Conservation (phyloP, 2,888 invertebrate genomes). For the Andricus quercusramuli region DNA sequence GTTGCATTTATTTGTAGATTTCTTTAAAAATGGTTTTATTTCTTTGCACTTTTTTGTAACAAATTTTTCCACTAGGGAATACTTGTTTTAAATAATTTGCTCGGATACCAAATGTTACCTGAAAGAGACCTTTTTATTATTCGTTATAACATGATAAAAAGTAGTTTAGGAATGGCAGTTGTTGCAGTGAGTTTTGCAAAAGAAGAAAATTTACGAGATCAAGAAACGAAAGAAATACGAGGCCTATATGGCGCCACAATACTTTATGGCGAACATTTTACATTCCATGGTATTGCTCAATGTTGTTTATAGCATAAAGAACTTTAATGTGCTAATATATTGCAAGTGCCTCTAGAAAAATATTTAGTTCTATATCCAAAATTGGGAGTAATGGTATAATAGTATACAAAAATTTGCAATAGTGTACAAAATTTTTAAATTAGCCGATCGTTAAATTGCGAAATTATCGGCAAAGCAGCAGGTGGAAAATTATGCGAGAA, state of each 20-base stretch:
- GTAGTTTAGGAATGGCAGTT: constrained; percentile 3
- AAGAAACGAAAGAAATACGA: constrained; percentile 31
- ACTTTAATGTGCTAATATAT: constrained; percentile 18
- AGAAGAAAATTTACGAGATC: constrained; percentile 16
- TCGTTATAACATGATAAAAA: not conserved
- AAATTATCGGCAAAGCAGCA: not conserved
- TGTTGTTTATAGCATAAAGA: constrained; percentile 16
- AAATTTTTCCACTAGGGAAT: too few relatives aligned
- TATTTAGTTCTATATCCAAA: not conserved
- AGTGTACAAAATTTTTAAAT: not conserved
- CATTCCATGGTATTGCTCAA: constrained; percentile 29
- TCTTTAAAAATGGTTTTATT: too few relatives aligned
- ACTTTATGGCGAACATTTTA: constrained; percentile 38
- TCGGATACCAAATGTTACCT: not conserved
- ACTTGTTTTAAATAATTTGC: not conserved
- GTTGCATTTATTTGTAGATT: too few relatives aligned
- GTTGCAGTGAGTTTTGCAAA: constrained; percentile 13
- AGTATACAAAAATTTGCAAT: not conserved
- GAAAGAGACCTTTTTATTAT: not conserved
- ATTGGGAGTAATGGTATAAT: not conserved
- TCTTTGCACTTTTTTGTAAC: too few relatives aligned
- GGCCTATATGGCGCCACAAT: constrained; percentile 31
- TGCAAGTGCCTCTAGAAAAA: not conserved
- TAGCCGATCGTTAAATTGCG: not conserved
- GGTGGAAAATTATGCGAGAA: not conserved